A percentile compares a stretch with the other conserved stretches of the same genome.
Conservation (phyloP, 2,797 vertebrate genomes). For the Pantherophis alleghaniensis region DNA sequence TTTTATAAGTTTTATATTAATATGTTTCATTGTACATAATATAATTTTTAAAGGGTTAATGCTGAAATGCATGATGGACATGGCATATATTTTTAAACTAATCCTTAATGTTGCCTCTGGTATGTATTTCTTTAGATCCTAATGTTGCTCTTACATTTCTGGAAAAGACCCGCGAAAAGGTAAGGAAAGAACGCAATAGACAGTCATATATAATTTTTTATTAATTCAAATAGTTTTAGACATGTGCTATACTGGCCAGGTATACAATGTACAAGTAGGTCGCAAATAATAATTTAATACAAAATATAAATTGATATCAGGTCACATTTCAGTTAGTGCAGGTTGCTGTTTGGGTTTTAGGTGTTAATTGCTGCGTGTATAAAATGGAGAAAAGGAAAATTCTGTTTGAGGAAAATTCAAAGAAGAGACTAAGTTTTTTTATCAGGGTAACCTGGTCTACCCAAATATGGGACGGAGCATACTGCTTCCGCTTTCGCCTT, state of each 20-base stretch:
- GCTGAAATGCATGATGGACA: background rate
- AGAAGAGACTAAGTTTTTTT: too few species aligned
- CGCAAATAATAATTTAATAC: background rate
- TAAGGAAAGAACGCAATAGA: conserved; percentile 41
- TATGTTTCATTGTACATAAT: background rate
- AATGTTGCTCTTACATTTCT: conserved; percentile 90
- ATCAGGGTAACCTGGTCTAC: too few species aligned
- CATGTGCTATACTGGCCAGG: fast-evolving
- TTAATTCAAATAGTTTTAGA: background rate
- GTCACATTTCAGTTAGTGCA: background rate
- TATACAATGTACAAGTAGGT: too few species aligned
- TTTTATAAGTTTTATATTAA: background rate
- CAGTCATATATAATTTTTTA: background rate
- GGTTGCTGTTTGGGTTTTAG: background rate
- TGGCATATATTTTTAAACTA: background rate
- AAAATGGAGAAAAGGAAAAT: background rate
- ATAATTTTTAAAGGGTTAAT: background rate
- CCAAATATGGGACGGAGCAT: too few species aligned
- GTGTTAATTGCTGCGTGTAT: background rate
- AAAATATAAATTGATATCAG: background rate
- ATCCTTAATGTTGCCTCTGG: background rate
- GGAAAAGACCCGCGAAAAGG: conserved; percentile 96
- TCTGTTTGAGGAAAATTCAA: background rate
- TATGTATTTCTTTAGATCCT: conserved; percentile 77
- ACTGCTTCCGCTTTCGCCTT: too few species aligned